Conservation (phyloP, 1,140 invertebrate species). For the Parasteatoda tepidariorum region DNA sequence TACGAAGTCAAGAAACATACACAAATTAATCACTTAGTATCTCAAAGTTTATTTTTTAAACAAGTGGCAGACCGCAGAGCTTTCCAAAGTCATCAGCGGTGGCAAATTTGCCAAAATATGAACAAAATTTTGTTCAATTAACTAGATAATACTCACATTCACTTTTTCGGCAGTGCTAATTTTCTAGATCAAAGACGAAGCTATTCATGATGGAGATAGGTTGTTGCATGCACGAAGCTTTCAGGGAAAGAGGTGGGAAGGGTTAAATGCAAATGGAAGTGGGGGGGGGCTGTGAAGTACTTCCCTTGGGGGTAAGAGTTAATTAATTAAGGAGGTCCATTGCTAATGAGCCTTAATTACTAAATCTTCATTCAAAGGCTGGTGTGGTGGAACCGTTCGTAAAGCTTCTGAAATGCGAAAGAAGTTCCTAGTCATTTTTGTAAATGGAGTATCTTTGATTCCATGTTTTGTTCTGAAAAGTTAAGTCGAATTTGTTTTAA, state of each 20-base stretch:
- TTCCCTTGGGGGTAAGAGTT: background rate
- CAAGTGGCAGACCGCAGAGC: no score
- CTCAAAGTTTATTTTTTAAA: no score
- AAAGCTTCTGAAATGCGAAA: no score
- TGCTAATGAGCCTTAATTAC: slow-evolving; percentile 51
- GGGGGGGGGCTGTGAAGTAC: background rate
- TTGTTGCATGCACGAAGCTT: no score
- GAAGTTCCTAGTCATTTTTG: background rate
- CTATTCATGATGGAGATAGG: background rate
- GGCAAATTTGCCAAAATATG: background rate
- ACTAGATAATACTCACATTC: background rate
- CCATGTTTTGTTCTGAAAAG: background rate
- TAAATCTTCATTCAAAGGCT: background rate
- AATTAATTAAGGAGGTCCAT: slow-evolving; percentile 45
- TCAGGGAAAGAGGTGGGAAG: background rate
- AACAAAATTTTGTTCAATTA: background rate
- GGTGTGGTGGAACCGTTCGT: background rate
- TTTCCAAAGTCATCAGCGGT: background rate
- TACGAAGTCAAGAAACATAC: no score
- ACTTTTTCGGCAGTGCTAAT: background rate
- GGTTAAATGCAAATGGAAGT: background rate
- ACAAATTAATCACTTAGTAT: no score
- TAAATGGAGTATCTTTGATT: background rate
- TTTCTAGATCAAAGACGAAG: background rate
- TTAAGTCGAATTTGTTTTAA: no score